phyloP scores from a whole-genome alignment of 2,113 vertebrate species.

The Chauna torquata region DNA sequence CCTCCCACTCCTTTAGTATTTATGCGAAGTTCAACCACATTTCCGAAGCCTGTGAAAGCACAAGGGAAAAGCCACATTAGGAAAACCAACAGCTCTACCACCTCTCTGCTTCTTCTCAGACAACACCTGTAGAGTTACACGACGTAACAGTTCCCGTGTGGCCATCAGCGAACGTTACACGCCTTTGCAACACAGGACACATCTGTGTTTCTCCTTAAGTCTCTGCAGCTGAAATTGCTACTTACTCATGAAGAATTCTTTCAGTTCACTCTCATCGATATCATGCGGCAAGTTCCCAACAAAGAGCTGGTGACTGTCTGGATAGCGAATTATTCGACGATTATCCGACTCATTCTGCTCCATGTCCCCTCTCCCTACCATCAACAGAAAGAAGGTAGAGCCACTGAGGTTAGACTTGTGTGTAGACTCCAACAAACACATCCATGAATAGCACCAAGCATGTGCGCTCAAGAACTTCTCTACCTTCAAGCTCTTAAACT shows the following conservation, averaged over 20 bases:
- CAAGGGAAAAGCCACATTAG: not conserved
- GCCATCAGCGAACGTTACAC: rapidly evolving
- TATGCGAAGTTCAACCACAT: conserved; percentile 95
- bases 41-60: conserved; percentile 87
- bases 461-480: not conserved
- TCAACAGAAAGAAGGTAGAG: not conserved
- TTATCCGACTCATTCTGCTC: conserved; percentile 90
- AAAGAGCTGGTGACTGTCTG: conserved; percentile 96
- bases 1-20: conserved; percentile 98
- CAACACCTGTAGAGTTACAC: rapidly evolving
- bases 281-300: conserved; percentile 94
- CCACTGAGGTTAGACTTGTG: not conserved
- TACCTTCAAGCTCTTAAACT: not conserved
- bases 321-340: conserved; percentile 89
- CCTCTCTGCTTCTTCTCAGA: not conserved
- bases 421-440: rapidly evolving
- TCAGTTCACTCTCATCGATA: conserved; percentile 93
- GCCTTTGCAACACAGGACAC: not conserved
- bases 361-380: conserved; percentile 82
- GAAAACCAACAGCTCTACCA: not conserved
- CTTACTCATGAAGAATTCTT: conserved; percentile 97
- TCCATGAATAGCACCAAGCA: not conserved
- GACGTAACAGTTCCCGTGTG: rapidly evolving
- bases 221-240: not conserved
- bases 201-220: not conserved